Percentiles rank a stretch among this genome's conserved stretches.
phyloP scores from a whole-genome alignment of 2,888 invertebrate genomes.

The Caenorhabditis sp. region DNA sequence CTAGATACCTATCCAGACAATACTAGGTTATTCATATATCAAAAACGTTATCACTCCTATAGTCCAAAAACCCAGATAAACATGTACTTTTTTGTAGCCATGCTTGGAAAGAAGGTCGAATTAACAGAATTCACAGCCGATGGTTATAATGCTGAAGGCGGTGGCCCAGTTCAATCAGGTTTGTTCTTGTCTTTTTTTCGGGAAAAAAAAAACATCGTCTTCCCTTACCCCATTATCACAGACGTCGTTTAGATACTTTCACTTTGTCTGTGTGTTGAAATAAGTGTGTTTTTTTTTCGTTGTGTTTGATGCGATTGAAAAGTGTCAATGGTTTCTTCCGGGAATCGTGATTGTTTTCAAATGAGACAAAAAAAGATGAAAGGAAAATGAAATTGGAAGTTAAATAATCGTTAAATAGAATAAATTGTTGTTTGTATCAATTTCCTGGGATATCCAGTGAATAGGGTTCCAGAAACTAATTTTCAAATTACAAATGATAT shows the following conservation, averaged over 20 bases:
- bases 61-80: not conserved
- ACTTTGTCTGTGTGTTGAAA: not conserved
- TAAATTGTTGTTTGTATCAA: too few relatives aligned
- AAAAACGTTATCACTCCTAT: not conserved
- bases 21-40: too few relatives aligned
- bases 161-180: slow-evolving; percentile 70
- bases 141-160: slow-evolving; percentile 69
- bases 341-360: not conserved
- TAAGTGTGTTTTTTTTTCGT: not conserved
- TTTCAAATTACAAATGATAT: too few relatives aligned
- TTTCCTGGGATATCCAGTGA: too few relatives aligned
- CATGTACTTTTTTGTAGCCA: slow-evolving; percentile 39
- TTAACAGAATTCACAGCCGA: slow-evolving; percentile 64
- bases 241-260: not conserved
- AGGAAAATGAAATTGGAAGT: not conserved
- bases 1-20: too few relatives aligned
- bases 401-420: too few relatives aligned
- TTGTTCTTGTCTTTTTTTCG: slow-evolving; percentile 7
- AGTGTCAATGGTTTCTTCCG: not conserved
- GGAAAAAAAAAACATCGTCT: not conserved
- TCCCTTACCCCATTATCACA: slow-evolving; percentile 5
- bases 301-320: not conserved
- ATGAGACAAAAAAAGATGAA: not conserved
- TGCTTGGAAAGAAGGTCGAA: slow-evolving; percentile 53
- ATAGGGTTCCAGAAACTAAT: too few relatives aligned